Evolutionary conservation across 2,113 vertebrate genomes (phyloP).

Genomic region (Alligator mississippiensis): DNA sequence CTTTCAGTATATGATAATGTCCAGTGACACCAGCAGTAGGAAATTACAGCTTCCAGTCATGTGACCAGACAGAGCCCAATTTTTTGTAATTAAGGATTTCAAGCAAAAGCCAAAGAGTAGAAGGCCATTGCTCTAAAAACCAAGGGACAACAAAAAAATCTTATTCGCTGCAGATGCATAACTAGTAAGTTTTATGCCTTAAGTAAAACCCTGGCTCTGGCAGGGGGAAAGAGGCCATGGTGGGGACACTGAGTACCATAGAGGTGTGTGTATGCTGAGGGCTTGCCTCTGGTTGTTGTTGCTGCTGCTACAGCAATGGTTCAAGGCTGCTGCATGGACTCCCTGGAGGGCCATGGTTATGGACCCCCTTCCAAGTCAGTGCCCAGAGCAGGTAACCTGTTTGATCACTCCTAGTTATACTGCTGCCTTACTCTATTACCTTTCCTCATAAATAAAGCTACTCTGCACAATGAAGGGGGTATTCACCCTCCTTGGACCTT

Average conservation of each 20-base stretch:
- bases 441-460: neutral
- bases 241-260: too few species aligned
- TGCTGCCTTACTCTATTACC: neutral
- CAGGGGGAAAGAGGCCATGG: too few species aligned
- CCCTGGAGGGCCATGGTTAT: too few species aligned
- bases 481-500: neutral
- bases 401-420: neutral
- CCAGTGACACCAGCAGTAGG: neutral
- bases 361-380: too few species aligned
- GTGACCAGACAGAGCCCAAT: neutral
- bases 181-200: too few species aligned
- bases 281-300: too few species aligned
- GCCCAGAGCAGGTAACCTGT: too few species aligned
- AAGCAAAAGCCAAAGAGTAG: neutral
- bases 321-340: too few species aligned
- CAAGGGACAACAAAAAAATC: neutral
- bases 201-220: too few species aligned
- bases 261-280: too few species aligned
- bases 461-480: neutral
- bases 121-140: neutral
- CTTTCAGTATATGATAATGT: rapidly evolving
- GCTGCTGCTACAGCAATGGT: too few species aligned
- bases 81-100: neutral
- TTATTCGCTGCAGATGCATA: too few species aligned
- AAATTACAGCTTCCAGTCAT: neutral